Percentiles rank a stretch among this genome's conserved stretches.
Conservation (phyloP, 2,888 invertebrate genomes). For the Orchesellides sinensis region DNA sequence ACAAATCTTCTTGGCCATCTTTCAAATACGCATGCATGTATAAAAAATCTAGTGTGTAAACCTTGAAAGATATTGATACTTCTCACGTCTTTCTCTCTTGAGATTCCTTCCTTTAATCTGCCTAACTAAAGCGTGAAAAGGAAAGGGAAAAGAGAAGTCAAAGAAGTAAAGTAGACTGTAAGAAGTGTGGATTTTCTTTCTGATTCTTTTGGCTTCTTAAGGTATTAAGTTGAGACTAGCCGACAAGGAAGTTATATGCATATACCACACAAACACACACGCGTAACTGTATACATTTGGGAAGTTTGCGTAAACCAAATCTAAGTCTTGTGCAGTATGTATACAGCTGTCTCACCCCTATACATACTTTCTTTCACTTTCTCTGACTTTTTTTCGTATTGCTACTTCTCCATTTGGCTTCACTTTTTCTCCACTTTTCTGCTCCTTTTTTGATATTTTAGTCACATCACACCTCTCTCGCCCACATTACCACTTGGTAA, state of each 20-base stretch:
- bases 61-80: too few species aligned
- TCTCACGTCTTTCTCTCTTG: too few species aligned
- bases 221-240: conserved; percentile 32
- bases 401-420: conserved; percentile 26
- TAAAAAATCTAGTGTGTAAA: too few species aligned
- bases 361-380: not conserved
- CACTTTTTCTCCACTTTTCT: conserved; percentile 20
- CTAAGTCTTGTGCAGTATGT: too few species aligned
- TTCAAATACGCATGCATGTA: too few species aligned
- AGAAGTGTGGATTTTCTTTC: conserved; percentile 51
- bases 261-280: not conserved
- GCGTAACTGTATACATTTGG: not conserved
- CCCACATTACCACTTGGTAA: conserved; percentile 48
- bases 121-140: too few species aligned
- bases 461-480: conserved; percentile 62
- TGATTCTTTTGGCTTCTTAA: conserved; percentile 57
- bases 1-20: too few species aligned
- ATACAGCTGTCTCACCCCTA: too few species aligned
- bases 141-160: conserved; percentile 2
- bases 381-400: not conserved
- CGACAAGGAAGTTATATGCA: conserved; percentile 13
- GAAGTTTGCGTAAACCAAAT: not conserved
- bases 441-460: conserved; percentile 46
- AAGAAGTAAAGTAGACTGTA: not conserved
- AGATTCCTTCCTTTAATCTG: too few species aligned